These are phyloP conservation scores for Aspidiotus rigidus DNA, from an alignment of 2,888 invertebrate genomes.

Conservation along the genomic window DNA sequence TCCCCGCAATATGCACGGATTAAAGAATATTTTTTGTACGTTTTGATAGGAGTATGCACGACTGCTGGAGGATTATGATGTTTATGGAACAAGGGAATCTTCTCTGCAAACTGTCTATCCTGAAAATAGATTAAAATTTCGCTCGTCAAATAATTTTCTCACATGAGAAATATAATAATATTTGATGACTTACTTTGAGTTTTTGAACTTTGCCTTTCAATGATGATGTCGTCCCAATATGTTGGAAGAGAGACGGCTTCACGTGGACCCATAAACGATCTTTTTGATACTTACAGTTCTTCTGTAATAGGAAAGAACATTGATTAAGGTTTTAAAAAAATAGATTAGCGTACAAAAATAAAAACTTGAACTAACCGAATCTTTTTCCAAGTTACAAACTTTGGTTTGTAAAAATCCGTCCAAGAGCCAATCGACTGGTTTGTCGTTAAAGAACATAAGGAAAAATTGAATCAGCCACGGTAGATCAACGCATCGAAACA, in stretches of 20 bases:
- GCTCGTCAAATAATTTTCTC: neutral
- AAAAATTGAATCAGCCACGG: constrained; percentile 83
- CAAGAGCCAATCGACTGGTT: constrained; percentile 94
- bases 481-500: constrained; percentile 81
- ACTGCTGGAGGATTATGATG: constrained; percentile 66
- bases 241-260: constrained; percentile 87
- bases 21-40: constrained; percentile 69
- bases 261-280: constrained; percentile 72
- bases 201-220: constrained; percentile 93
- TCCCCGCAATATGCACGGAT: constrained; percentile 75
- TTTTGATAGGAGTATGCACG: constrained; percentile 63
- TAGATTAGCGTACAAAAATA: neutral
- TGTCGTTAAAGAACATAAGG: constrained; percentile 88
- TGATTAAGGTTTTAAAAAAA: neutral
- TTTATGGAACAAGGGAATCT: constrained; percentile 65
- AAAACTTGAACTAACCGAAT: constrained; percentile 47
- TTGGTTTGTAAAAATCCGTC: constrained; percentile 81
- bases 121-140: constrained; percentile 42
- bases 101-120: constrained; percentile 77
- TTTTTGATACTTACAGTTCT: constrained; percentile 70
- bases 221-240: constrained; percentile 89
- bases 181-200: constrained; percentile 58
- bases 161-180: neutral
- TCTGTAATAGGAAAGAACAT: constrained; percentile 51
- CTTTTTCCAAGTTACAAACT: constrained; percentile 74